These are phyloP conservation scores for Andrena flavipes DNA, from an alignment of 2,888 invertebrate genomes.

Conservation along the genomic window DNA sequence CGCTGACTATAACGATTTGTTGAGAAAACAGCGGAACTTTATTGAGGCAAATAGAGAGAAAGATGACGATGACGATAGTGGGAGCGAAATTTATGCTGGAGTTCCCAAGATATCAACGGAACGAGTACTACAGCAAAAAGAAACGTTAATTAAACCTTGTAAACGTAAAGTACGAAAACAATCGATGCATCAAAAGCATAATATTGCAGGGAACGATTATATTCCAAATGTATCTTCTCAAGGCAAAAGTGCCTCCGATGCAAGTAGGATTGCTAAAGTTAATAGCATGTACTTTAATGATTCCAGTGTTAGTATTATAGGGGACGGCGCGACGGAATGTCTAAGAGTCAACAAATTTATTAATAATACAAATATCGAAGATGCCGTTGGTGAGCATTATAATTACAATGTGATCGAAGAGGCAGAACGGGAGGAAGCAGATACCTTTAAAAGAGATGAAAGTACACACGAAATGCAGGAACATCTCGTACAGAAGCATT, in stretches of 20 bases:
- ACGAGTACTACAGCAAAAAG: conserved; percentile 42
- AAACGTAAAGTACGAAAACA: conserved; percentile 43
- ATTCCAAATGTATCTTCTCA: neutral
- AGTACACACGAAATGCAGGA: conserved; percentile 1
- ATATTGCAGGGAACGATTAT: neutral
- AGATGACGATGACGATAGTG: conserved; percentile 33
- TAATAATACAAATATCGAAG: neutral
- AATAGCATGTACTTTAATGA: conserved; percentile 43
- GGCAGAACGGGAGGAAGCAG: neutral
- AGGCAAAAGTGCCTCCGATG: neutral
- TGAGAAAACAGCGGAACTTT: neutral
- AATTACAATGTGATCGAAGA: neutral
- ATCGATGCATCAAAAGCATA: neutral
- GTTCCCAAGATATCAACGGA: conserved; percentile 65
- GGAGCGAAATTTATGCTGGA: conserved; percentile 72
- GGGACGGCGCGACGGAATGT: conserved; percentile 54
- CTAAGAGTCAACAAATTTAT: no score
- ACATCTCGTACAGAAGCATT: neutral
- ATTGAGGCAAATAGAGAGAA: neutral
- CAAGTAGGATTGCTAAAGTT: neutral
- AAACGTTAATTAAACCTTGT: neutral
- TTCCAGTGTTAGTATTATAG: conserved; percentile 72
- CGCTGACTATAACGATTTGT: neutral
- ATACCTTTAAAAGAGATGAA: neutral
- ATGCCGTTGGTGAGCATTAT: neutral